Base-by-base conservation (phyloP, 2,888 invertebrate species). In the Heliothis peltigera region DNA sequence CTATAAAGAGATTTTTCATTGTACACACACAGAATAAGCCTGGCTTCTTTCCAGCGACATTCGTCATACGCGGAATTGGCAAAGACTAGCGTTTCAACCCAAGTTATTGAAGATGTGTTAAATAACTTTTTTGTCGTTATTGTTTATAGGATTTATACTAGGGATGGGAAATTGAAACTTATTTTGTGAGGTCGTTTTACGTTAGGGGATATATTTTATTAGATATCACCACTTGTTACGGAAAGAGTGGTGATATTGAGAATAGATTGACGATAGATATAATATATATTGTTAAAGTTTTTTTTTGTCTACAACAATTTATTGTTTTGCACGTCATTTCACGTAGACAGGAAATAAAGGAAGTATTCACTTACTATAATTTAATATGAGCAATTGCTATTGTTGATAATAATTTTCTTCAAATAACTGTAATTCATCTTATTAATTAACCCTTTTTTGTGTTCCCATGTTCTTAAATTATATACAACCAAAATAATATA, bases 21-120 rank as follows among this genome's bases (percentile, higher is more conserved):
- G 86, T 85, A 80, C 78, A 5, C 82, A 80, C 78, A 5, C 82
- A 85, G 59, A 87, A 87, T 84, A 86, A n/a, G 70, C 81, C 84
- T 91, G 91, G 91, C 89, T 72, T 62, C 35, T 60, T 80, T 87
- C 91, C 91, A 91, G 82, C 60, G 77, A 80, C 84, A 84, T 91
- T 80, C 80, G 81, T 89, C 87, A 87, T 83, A 71, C 73, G 47
- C 72, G 70, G 61, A 83, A 82, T 85, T 83, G 86, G 84, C 83
- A 83, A 80, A 75, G 77, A 68, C 67, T 65, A 68, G 71, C 75
- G n/a, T 67, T 75, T 66, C 72, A 70, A 70, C 66, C 75, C 57
- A 35, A 56, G 53, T 76, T 70, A 76, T 80, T 72, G 80, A 75
- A 75, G 68, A 77, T 79, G 82, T 80, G 80, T 80, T 81, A 80